phyloP scores from a whole-genome alignment of 1,140 invertebrate genomes.

The Cotesia vestalis region DNA sequence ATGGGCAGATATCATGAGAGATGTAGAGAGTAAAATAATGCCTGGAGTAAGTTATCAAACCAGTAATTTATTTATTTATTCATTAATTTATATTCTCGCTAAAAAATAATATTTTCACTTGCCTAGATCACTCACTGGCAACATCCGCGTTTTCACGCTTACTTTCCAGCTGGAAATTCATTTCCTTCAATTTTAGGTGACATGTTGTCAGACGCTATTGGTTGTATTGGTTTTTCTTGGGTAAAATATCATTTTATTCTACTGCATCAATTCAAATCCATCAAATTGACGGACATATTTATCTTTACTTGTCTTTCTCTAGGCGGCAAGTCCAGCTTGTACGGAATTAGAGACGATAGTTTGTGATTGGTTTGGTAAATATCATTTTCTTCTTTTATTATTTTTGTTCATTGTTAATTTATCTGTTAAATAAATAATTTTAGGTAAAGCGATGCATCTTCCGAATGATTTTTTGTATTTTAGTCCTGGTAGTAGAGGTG shows the following conservation, averaged over 20 bases:
- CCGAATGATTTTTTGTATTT: slow-evolving; percentile 87
- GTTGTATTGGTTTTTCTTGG: slow-evolving; percentile 96
- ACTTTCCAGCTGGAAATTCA: slow-evolving; percentile 95
- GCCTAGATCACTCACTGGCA: slow-evolving; percentile 92
- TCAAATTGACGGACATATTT: background rate
- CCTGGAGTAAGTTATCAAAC: slow-evolving; percentile 79
- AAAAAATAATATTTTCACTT: too few relatives aligned
- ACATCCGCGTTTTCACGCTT: slow-evolving; percentile 95
- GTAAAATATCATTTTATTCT: slow-evolving; percentile 47
- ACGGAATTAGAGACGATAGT: slow-evolving; percentile 98
- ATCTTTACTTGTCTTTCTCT: slow-evolving; percentile 53
- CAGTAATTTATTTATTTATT: too few relatives aligned
- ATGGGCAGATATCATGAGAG: slow-evolving; percentile 93
- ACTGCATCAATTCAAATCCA: background rate
- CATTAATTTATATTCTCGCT: too few relatives aligned
- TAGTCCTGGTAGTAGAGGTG: slow-evolving; percentile 84
- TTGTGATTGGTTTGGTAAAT: slow-evolving; percentile 94
- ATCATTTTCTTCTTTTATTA: background rate
- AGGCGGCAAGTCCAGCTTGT: slow-evolving; percentile 96
- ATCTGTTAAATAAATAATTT: slow-evolving; percentile 2
- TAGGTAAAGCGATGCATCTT: slow-evolving; percentile 88
- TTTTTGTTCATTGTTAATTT: background rate
- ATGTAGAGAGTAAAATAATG: slow-evolving; percentile 97
- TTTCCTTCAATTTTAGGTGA: slow-evolving; percentile 94
- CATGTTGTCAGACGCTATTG: slow-evolving; percentile 91